Evolutionary conservation across 2,888 invertebrate genomes (phyloP).

Genomic region (Stenodera caucasica): DNA sequence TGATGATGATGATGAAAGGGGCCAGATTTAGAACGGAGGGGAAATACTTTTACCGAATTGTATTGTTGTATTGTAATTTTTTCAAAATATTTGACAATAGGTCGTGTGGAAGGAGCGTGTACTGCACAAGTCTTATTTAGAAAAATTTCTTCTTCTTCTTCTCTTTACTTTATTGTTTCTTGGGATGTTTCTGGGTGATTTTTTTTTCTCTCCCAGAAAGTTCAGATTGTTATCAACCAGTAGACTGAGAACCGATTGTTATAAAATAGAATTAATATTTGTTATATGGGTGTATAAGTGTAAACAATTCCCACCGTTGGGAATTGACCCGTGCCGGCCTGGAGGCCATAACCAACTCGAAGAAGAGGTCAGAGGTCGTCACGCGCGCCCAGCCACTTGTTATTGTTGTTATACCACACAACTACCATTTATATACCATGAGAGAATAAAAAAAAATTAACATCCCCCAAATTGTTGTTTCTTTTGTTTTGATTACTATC

Average conservation of each 20-base stretch:
- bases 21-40: too few relatives aligned
- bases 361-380: constrained; percentile 43
- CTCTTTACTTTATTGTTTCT: neutral
- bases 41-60: too few relatives aligned
- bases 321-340: constrained; percentile 49
- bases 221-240: neutral
- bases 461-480: too few relatives aligned
- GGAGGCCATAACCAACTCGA: constrained; percentile 34
- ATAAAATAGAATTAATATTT: neutral
- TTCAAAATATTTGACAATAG: constrained; percentile 13
- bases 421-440: constrained; percentile 18
- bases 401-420: constrained; percentile 13
- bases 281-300: constrained; percentile 14
- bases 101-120: constrained; percentile 43
- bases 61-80: constrained; percentile 11
- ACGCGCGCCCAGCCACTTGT: constrained; percentile 38
- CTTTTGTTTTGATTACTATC: too few relatives aligned
- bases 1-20: constrained; percentile 10
- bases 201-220: neutral
- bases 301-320: constrained; percentile 40
- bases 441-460: neutral
- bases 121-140: constrained; percentile 31
- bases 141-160: too few relatives aligned
- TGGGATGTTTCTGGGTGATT: neutral
- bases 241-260: neutral